A percentile compares a stretch with the other conserved stretches of the same genome.
Evolutionary conservation across 2,888 invertebrate genomes (phyloP).

Genomic region (Chaetogeoica ovagalla): DNA sequence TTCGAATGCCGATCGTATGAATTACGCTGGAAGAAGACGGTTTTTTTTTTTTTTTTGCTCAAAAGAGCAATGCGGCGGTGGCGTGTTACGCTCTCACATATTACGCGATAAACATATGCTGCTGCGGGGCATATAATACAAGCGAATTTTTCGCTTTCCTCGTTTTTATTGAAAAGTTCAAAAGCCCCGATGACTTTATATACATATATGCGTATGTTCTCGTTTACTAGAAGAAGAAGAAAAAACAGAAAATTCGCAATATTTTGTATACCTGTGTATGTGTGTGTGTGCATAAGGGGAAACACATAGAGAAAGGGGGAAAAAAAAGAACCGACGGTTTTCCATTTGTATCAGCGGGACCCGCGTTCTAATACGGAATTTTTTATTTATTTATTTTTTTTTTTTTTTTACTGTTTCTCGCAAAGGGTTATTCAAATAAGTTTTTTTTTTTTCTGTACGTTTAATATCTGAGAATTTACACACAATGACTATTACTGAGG

Average conservation of each 20-base stretch:
- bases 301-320: background rate
- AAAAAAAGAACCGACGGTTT: background rate
- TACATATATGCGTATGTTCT: background rate
- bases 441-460: background rate
- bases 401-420: slow-evolving; percentile 1
- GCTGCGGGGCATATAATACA: background rate
- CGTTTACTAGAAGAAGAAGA: slow-evolving; percentile 9
- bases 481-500: slow-evolving; percentile 11
- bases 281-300: background rate
- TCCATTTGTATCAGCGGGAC: slow-evolving; percentile 2
- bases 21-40: background rate
- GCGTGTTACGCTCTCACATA: background rate
- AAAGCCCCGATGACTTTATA: slow-evolving; percentile 23
- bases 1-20: slow-evolving; percentile 9
- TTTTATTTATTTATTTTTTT: too few species aligned
- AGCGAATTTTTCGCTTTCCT: slow-evolving; percentile 27
- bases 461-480: slow-evolving; percentile 2
- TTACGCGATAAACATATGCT: slow-evolving; percentile 24
- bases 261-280: background rate
- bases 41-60: slow-evolving; percentile 11
- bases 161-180: slow-evolving; percentile 51
- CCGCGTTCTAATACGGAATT: background rate
- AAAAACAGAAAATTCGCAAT: background rate
- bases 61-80: background rate
- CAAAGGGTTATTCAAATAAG: slow-evolving; percentile 20